Evolutionary conservation across 2,113 vertebrate species (phyloP), one percentile per base, ranked within the genome.

Genomic region (Xyrauchen texanus): DNA sequence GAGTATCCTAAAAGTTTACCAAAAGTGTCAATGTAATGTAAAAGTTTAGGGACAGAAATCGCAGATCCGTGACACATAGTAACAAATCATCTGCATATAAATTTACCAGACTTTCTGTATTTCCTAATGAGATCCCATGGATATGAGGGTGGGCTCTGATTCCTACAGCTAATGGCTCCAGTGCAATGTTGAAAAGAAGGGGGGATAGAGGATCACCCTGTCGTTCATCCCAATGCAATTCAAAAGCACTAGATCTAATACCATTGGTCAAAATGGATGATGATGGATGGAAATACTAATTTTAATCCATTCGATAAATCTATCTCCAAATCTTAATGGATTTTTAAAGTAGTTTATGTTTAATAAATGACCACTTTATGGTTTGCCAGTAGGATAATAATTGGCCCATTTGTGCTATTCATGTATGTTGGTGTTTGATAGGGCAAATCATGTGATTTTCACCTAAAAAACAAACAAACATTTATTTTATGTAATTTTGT

Each of bases 151-250:
- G 52, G 7, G 52, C 12, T 55, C 52, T 55, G 3, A 55, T 55
- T 55, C 52, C 52, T 55, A 55, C 52, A 11, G 52, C 52, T 12
- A 45, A 12, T 45, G 57, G 72, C n/a, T 75, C 58, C 2, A 55
- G 34, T 11, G n/a, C 68, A 55, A 71, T 42, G 8, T 65, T 76
- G 13, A 76, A 76, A 52, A 51, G 61, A 65, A n/a, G n/a, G n/a
- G 74, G 46, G 49, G 44, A 53, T 53, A 65, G 8, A 53, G 49
- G 49, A 55, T 66, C 47, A 8, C 16, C 21, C 4, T 76, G 73
- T 51, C 5, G 4, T 15, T 55, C 74, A 55, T 21, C 74, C 15
- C 13, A 12, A 3, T 76, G 16, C 4, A 55, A 49, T 45, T 65
- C 8, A 53, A 65, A 65, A 52, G 62, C 12, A 16, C 61, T 76